phyloP scores from a whole-genome alignment of 2,797 vertebrate genomes.

The Loriculus beryllinus region DNA sequence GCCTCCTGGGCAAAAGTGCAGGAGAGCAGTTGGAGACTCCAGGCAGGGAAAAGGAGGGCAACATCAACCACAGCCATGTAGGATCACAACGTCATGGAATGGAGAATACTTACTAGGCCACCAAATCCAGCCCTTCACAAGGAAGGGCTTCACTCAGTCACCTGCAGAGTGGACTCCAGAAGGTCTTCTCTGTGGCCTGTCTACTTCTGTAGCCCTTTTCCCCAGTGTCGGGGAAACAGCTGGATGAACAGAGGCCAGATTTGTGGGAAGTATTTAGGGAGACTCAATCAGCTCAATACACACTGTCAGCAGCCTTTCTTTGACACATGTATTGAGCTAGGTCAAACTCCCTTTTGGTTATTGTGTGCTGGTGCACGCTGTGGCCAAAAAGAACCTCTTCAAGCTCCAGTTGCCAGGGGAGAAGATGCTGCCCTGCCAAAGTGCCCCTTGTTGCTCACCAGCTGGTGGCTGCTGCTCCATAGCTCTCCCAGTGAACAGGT shows the following conservation, averaged over 20 bases:
- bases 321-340: neutral
- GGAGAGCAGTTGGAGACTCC: neutral
- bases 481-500: fast-evolving
- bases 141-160: neutral
- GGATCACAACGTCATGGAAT: neutral
- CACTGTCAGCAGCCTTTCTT: neutral
- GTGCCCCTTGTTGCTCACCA: neutral
- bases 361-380: neutral
- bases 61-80: neutral
- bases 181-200: neutral
- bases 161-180: neutral
- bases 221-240: neutral
- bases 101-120: neutral
- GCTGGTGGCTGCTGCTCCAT: neutral
- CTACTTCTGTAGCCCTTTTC: neutral
- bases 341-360: neutral
- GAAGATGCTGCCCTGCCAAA: neutral
- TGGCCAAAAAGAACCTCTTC: neutral
- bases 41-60: neutral
- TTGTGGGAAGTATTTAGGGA: neutral
- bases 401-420: neutral
- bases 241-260: neutral
- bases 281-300: neutral
- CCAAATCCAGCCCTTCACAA: neutral
- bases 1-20: neutral